Evolutionary conservation across 2,888 invertebrate genomes (phyloP).

Genomic region (Agrypnus murinus): DNA sequence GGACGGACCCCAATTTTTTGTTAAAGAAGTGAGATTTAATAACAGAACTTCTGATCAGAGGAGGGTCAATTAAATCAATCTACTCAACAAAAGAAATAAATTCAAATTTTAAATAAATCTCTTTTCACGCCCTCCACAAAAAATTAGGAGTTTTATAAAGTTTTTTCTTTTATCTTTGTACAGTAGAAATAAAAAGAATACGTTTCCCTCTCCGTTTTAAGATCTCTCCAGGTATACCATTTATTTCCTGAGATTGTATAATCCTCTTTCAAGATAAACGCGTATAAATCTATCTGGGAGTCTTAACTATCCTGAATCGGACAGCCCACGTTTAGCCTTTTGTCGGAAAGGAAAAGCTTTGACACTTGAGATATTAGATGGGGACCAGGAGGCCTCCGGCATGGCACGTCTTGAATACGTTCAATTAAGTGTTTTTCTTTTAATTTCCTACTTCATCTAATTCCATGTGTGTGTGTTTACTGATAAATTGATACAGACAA

Average conservation of each 20-base stretch:
- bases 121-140: too few species aligned
- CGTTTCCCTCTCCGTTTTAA: slow-evolving; percentile 19
- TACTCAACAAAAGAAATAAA: too few species aligned
- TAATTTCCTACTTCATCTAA: background rate
- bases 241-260: slow-evolving; percentile 49
- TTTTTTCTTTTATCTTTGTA: too few species aligned
- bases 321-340: slow-evolving; percentile 56
- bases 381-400: slow-evolving; percentile 16
- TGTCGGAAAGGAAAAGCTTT: slow-evolving; percentile 49
- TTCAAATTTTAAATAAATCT: too few species aligned
- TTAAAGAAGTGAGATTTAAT: too few species aligned
- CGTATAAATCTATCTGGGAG: slow-evolving; percentile 55
- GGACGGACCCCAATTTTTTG: too few species aligned
- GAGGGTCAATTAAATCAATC: too few species aligned
- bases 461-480: too few species aligned
- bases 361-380: slow-evolving; percentile 38
- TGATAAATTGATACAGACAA: too few species aligned
- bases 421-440: slow-evolving; percentile 32
- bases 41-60: too few species aligned
- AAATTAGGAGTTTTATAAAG: too few species aligned
- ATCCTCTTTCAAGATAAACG: slow-evolving; percentile 53
- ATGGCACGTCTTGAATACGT: slow-evolving; percentile 9
- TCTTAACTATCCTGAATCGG: slow-evolving; percentile 49
- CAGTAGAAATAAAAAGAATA: slow-evolving; percentile 35
- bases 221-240: slow-evolving; percentile 45